These are phyloP conservation scores for Calidris pygmaea DNA, from an alignment of 2,113 vertebrate genomes.

Conservation along the genomic window DNA sequence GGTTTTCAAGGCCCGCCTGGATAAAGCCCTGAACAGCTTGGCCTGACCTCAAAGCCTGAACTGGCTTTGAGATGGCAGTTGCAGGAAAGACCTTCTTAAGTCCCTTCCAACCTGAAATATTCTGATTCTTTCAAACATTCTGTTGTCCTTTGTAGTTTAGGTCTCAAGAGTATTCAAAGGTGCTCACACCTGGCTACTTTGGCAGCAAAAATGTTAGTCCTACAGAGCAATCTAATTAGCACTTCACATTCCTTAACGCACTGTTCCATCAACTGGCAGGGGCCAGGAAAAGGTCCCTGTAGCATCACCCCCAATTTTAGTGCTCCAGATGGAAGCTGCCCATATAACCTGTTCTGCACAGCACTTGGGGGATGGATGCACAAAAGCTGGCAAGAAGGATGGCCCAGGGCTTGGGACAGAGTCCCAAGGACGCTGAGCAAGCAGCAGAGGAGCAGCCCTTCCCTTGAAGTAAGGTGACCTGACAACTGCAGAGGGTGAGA, in stretches of 20 bases:
- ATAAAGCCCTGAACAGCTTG: not conserved
- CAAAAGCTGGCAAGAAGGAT: not conserved
- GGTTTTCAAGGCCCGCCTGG: not conserved
- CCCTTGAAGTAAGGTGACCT: not conserved
- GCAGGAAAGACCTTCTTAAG: not conserved
- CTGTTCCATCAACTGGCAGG: not conserved
- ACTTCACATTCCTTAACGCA: not conserved
- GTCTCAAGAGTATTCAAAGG: not conserved
- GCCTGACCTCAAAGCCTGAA: not conserved
- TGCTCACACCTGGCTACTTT: not conserved
- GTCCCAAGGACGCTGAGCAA: not conserved
- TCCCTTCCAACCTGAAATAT: not conserved
- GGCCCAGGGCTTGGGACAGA: not conserved
- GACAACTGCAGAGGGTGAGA: not conserved
- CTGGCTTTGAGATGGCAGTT: not conserved
- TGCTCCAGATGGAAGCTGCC: not conserved
- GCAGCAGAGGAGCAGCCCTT: not conserved
- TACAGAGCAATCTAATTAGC: not conserved
- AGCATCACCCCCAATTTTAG: not conserved
- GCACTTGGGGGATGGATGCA: not conserved
- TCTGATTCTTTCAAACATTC: not conserved
- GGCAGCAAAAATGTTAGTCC: not conserved
- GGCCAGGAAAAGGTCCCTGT: not conserved
- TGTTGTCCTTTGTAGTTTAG: not conserved
- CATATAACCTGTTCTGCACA: not conserved